Conservation (phyloP, 2,113 vertebrate genomes). For the Cichladusa arquata region DNA sequence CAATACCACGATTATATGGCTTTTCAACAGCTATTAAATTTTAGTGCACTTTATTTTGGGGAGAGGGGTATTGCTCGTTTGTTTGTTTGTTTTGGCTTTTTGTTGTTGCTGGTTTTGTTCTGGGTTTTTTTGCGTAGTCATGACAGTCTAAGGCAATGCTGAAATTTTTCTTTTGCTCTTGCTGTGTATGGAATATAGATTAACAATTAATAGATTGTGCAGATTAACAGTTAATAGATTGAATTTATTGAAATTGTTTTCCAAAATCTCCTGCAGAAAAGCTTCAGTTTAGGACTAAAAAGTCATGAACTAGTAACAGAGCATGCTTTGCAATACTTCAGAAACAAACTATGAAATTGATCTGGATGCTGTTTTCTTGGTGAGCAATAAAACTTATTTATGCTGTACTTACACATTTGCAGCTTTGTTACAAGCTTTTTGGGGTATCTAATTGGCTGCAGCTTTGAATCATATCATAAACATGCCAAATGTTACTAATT, state of each 20-base stretch:
- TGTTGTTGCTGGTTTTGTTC: background rate
- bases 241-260: background rate
- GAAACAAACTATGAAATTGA: slow-evolving; percentile 22
- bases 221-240: background rate
- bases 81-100: background rate
- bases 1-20: background rate
- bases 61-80: background rate
- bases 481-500: slow-evolving; percentile 63
- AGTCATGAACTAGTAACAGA: background rate
- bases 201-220: background rate
- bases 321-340: background rate
- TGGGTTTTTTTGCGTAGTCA: background rate
- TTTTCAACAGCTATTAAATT: background rate
- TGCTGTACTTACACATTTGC: slow-evolving; percentile 59
- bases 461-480: slow-evolving; percentile 53
- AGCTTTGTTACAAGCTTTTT: slow-evolving; percentile 62
- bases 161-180: background rate
- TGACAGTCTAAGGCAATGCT: background rate
- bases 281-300: background rate
- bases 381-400: slow-evolving; percentile 60
- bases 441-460: slow-evolving; percentile 62
- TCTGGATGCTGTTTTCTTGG: slow-evolving; percentile 20
- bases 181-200: background rate
- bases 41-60: background rate
- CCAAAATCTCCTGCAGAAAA: background rate